Evolutionary conservation across 2,797 vertebrate genomes (phyloP).

Genomic region (Amblyraja radiata): DNA sequence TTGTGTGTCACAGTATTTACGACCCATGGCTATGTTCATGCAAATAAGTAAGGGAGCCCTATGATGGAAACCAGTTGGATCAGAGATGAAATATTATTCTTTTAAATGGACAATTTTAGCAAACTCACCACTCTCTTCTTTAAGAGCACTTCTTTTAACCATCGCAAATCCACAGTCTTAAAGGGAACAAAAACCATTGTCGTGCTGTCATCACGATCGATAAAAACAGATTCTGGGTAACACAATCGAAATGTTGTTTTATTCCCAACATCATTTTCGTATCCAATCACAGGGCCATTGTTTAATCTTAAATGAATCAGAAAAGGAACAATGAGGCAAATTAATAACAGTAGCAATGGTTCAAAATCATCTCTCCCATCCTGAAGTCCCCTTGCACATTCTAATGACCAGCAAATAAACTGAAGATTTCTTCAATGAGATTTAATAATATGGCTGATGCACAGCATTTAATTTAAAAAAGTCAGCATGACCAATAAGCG

Average conservation of each 20-base stretch:
- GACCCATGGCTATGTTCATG: neutral
- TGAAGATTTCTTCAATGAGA: neutral
- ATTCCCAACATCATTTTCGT: conserved; percentile 66
- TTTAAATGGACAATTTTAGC: neutral
- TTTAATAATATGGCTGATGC: too few species aligned
- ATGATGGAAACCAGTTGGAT: neutral
- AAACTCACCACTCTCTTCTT: conserved; percentile 32
- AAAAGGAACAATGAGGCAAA: neutral
- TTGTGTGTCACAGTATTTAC: neutral
- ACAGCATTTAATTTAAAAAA: neutral
- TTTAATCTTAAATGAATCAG: conserved; percentile 58
- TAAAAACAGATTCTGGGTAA: conserved; percentile 68
- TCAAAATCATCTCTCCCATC: neutral
- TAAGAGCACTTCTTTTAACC: neutral
- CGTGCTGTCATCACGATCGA: conserved; percentile 60
- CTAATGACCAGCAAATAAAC: neutral
- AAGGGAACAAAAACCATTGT: conserved; percentile 42
- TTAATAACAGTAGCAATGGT: neutral
- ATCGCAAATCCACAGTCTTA: conserved; percentile 31
- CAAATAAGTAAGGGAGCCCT: neutral
- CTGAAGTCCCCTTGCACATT: neutral
- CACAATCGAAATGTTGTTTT: conserved; percentile 67
- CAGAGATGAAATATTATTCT: neutral
- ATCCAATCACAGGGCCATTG: conserved; percentile 62
- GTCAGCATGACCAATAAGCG: neutral